phyloP scores from a whole-genome alignment of 2,113 vertebrate genomes.

The Hydrochoerus hydrochaeris region DNA sequence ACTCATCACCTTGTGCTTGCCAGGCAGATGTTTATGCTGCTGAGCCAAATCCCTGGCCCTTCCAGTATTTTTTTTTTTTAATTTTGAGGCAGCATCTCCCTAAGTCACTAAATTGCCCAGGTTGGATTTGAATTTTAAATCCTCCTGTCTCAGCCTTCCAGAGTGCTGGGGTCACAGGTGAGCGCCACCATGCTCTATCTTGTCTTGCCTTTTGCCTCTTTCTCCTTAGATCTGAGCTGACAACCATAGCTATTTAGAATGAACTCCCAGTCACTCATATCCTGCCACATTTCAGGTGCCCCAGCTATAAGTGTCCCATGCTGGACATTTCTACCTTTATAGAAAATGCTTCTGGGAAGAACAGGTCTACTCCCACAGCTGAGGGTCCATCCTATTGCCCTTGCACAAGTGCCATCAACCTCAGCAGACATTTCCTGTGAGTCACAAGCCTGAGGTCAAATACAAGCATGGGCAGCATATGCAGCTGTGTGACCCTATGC shows the following conservation, averaged over 20 bases:
- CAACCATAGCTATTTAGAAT: neutral
- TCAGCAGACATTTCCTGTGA: neutral
- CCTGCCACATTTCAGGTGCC: neutral
- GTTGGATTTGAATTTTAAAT: neutral
- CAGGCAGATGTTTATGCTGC: no score
- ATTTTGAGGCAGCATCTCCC: neutral
- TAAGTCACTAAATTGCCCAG: neutral
- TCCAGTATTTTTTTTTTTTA: no score
- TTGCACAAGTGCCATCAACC: accelerated
- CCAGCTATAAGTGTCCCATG: neutral
- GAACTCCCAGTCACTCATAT: neutral
- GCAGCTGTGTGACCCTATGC: neutral
- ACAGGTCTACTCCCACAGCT: neutral
- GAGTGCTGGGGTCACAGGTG: neutral
- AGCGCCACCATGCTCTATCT: no score
- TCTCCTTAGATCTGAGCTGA: neutral
- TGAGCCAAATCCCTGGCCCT: no score
- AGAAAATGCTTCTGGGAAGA: neutral
- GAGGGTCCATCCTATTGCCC: neutral
- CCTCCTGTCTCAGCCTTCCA: neutral
- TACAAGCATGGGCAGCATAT: neutral
- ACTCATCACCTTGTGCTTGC: no score
- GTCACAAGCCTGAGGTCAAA: neutral
- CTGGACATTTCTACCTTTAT: neutral
- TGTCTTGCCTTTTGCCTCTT: neutral